A percentile compares a stretch with the other conserved stretches of the same genome.
Evolutionary conservation across 2,888 invertebrate genomes (phyloP).

Genomic region (Arrhopalites spinosus): DNA sequence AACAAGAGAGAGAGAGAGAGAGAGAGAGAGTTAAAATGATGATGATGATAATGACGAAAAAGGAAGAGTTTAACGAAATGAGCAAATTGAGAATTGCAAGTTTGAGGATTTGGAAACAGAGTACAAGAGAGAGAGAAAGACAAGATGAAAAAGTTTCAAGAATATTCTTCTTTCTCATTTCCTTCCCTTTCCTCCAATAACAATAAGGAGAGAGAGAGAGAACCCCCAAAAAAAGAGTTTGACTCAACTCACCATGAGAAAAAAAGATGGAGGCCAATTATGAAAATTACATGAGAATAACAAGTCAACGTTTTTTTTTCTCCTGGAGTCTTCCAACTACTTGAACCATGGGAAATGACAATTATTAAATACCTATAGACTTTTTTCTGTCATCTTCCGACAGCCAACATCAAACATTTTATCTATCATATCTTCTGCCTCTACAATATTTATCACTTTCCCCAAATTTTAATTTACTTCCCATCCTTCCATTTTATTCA

Average conservation of each 20-base stretch:
- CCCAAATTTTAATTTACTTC: too few species aligned
- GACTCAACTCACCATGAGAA: too few species aligned
- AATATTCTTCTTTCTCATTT: neutral
- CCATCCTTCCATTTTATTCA: too few species aligned
- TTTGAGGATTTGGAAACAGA: neutral
- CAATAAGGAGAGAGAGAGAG: neutral
- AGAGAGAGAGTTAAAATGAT: conserved; percentile 4
- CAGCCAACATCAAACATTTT: too few species aligned
- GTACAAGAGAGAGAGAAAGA: neutral
- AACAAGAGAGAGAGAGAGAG: neutral
- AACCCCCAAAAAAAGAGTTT: conserved; percentile 1
- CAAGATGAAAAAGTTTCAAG: neutral
- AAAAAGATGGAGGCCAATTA: conserved; percentile 26
- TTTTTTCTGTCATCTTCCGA: neutral
- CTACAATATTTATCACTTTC: too few species aligned
- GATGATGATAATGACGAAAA: conserved; percentile 6
- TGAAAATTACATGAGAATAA: conserved; percentile 23
- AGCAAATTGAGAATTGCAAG: neutral
- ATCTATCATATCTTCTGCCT: too few species aligned
- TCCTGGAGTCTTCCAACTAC: too few species aligned
- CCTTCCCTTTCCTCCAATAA: neutral
- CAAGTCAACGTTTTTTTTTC: too few species aligned
- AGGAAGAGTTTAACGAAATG: neutral
- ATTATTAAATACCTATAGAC: conserved; percentile 11
- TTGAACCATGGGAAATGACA: conserved; percentile 17